A percentile compares a stretch with the other conserved stretches of the same genome.
Conservation (phyloP, 2,888 invertebrate species). For the Thymelicus lineola region DNA sequence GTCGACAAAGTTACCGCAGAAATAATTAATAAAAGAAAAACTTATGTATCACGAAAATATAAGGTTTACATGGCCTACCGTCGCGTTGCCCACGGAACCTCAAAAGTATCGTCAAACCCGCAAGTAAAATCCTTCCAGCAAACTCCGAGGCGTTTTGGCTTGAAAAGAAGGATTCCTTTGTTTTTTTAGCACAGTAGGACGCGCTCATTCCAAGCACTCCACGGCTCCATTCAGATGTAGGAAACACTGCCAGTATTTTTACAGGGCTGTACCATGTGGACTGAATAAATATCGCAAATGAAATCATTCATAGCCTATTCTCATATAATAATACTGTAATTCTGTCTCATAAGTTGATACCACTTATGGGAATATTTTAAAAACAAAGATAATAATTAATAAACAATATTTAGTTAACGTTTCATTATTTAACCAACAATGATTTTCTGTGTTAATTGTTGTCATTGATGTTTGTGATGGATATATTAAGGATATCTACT, state of each 20-base stretch:
- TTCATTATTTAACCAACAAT: too few relatives aligned
- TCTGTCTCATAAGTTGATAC: too few relatives aligned
- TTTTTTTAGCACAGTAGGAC: conserved; percentile 32
- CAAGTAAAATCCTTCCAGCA: conserved; percentile 15
- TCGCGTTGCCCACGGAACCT: neutral
- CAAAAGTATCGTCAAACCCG: neutral
- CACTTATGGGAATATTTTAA: too few relatives aligned
- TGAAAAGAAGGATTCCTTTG: conserved; percentile 35
- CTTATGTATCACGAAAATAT: neutral
- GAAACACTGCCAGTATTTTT: conserved; percentile 25
- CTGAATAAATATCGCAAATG: conserved; percentile 21
- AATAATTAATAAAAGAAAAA: too few relatives aligned
- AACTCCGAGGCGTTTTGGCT: conserved; percentile 30
- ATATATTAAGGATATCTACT: too few relatives aligned
- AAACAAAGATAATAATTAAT: too few relatives aligned
- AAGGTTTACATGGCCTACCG: neutral
- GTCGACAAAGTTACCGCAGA: too few relatives aligned
- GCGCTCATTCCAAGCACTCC: conserved; percentile 23
- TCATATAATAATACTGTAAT: neutral
- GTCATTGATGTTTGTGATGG: too few relatives aligned
- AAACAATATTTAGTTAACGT: too few relatives aligned
- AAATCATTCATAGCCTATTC: neutral
- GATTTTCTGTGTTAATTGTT: too few relatives aligned
- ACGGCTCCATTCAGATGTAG: conserved; percentile 28
- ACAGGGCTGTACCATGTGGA: conserved; percentile 2